Conservation (phyloP, 2,888 invertebrate species). For the Dorcus hopei region DNA sequence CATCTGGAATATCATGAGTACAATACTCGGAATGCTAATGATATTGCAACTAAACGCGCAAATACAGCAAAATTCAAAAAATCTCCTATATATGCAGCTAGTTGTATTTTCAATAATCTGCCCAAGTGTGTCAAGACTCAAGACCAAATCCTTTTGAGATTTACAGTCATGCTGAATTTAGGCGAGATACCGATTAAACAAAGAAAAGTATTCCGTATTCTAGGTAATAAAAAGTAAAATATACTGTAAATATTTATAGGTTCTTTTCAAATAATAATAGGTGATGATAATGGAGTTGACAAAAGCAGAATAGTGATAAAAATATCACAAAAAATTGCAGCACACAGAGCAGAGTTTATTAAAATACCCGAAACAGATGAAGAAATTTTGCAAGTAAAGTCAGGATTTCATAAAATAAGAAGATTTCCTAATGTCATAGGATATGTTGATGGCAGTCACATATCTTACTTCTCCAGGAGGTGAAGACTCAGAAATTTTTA, state of each 20-base stretch:
- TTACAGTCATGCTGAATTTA: no score
- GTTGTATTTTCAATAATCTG: no score
- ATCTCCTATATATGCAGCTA: no score
- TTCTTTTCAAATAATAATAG: not conserved
- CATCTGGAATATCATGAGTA: no score
- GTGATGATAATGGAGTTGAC: not conserved
- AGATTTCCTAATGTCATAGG: conserved; percentile 10
- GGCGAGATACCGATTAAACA: no score
- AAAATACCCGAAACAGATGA: not conserved
- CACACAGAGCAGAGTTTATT: not conserved
- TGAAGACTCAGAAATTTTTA: conserved; percentile 21
- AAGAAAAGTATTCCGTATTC: no score
- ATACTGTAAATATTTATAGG: not conserved
- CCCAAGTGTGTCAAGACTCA: no score
- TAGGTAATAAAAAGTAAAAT: no score
- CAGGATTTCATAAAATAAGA: conserved; percentile 1
- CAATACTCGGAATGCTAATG: no score
- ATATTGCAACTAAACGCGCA: no score
- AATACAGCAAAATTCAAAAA: no score
- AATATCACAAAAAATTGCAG: not conserved
- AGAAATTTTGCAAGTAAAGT: not conserved
- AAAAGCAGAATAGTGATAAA: not conserved
- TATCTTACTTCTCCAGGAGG: conserved; percentile 27
- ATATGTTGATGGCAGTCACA: conserved; percentile 24
- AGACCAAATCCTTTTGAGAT: no score